Evolutionary conservation across 2,113 vertebrate species (phyloP).

Genomic region (Bucco capensis): DNA sequence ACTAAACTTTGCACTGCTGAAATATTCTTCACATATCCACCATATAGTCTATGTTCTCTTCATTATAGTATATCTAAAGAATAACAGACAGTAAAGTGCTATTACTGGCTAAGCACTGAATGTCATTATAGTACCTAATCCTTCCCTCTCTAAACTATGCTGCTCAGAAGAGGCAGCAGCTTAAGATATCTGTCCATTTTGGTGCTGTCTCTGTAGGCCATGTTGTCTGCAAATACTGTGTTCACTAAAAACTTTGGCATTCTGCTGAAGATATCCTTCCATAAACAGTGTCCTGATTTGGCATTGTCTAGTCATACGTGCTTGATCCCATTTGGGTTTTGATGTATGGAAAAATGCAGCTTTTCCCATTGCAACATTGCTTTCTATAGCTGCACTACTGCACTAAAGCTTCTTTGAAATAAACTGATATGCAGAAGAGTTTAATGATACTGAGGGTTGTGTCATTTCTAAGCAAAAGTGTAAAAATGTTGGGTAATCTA

Average conservation of each 20-base stretch:
- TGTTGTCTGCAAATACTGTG: background rate
- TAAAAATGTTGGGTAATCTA: background rate
- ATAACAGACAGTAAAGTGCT: background rate
- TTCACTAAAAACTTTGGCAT: background rate
- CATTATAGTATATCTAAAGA: background rate
- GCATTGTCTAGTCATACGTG: background rate
- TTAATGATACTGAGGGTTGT: background rate
- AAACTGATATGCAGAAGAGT: background rate
- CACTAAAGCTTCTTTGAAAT: background rate
- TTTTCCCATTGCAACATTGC: background rate
- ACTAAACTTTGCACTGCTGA: background rate
- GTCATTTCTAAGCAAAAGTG: background rate
- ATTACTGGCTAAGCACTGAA: background rate
- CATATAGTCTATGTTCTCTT: background rate
- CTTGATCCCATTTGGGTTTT: background rate
- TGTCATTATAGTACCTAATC: background rate
- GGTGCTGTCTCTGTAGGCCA: background rate
- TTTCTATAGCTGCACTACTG: background rate
- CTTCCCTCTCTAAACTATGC: background rate
- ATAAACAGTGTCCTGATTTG: background rate
- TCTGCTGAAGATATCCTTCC: background rate
- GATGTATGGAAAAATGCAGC: background rate
- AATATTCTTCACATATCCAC: background rate
- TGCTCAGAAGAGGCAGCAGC: background rate
- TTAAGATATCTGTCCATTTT: background rate